Evolutionary conservation across 2,888 invertebrate genomes (phyloP), one percentile per base, ranked within the genome.

Genomic region (Hyppa rectilinea): DNA sequence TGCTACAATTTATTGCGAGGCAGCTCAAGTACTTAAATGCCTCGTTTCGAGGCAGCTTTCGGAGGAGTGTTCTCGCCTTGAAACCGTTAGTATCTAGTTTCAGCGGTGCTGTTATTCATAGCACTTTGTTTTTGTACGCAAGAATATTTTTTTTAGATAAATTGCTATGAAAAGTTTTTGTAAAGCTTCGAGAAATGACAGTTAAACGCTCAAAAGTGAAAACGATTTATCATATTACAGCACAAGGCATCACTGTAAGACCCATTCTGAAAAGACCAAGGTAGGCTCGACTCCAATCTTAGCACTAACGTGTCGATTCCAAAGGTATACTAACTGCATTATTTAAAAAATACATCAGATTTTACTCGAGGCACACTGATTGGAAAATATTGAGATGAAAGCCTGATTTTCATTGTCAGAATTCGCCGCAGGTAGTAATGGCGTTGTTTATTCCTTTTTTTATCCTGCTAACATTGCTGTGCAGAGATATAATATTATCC

Each of bases 1-100:
- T 64, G 69, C 81, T 61, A 71, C 50, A 81, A 78, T 78, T 78
- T 78, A 78, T 81, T 64, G 78, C 78, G 23, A 77, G 56, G 63
- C 77, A 78, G 78, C 81, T 69, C 78, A 70, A 78, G 81, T 77
- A 77, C 81, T 78, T 81, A 77, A 78, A 81, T 70, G 78, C 60
- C 70, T 60, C 81, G 63, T 68, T 81, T n/a, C 77, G 62, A 52
- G 26, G 50, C 81, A 64, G 81, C 81, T 71, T 78, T 60, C 70
- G 71, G 50, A 52, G 63, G 40, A 76, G 81, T 75, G 70, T 81
- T 81, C 78, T 64, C 78, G 81, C 81, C 77, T 81, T 77, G 63
- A 78, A 69, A 55, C 62, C 73, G 59, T 47, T 56, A 50, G 76
- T 75, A 62, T 76, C 58, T 45, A 80, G 75, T 80, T 77, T 81